Base-by-base conservation (phyloP, 2,888 invertebrate genomes). In the Sinopyrophorus schimmeli region DNA sequence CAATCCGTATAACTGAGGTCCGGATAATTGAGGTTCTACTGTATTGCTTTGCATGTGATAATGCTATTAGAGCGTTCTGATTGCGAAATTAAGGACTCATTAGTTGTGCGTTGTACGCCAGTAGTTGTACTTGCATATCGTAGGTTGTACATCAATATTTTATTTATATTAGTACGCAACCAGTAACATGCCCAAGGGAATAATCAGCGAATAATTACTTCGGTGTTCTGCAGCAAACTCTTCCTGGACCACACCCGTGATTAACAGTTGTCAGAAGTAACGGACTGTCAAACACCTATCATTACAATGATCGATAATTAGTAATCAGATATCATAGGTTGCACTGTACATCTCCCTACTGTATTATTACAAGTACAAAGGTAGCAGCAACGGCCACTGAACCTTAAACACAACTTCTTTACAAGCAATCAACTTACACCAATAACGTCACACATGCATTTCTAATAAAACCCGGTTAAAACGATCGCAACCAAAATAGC, bases 381-480 rank as follows among this genome's bases (percentile, higher is more conserved):
- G 26, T 17, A 21, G 40, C 7, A 28, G 40, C 28, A 15, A 17
- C 9, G 18, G 47, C 38, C 48, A 52, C 46, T 58, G 57, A 55
- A 58, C 55, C 44, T 56, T n/a, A n/a, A n/a, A 5, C 23, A 3
- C 50, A 6, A 9, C 37, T 38, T 23, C 1, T 5, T n/a, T 23
- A 30, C 51, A 46, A 59, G 54, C 51, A 57, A 43, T 51, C 53
- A 57, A 56, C 51, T 54, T 60, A 54, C 54, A 59, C 55, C 51
- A 55, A 57, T 55, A 57, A 59, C 59, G 60, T 59, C 66, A 63
- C 64, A 62, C 63, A 63, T 64, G 64, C 60, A 60, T 63, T 62
- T 59, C 58, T 60, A 64, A 59, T 57, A 61, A 10, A 14, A 9
- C 16, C 18, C 12, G 4, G 5, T 11, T 14, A 17, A n/a, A n/a